Base-by-base conservation (phyloP, 2,797 vertebrate species). In the Schizopygopsis pylzovi region DNA sequence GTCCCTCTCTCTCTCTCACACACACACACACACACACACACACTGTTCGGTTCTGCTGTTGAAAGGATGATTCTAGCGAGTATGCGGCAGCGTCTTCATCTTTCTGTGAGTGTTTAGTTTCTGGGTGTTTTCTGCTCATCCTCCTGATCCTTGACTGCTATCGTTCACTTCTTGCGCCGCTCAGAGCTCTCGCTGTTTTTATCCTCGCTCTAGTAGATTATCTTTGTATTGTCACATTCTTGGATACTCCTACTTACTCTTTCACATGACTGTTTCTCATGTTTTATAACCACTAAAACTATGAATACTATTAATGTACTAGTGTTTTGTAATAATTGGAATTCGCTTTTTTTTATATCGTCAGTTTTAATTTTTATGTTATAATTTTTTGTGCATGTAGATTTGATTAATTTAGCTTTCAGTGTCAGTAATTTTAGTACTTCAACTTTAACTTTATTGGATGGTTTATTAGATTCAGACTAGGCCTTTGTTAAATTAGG, bases 21-120 rank as follows among this genome's bases (percentile, higher is more conserved):
- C 28, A 33, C 28, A 2, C 28, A 75, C 37, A 28, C 83, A 49
- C 79, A 56, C 59, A 65, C 4, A 33, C 43, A 8, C 33, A 79
- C 28, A 5, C 37, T 15, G 47, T 25, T 54, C 6, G 4, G 5
- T 72, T 54, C 63, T 43, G 63, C 79, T 56, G 67, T 56, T 39
- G 63, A 80, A 41, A 88, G 77, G 79, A 92, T 89, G 79, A 91
- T 92, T 72, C 89, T 91, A 90, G 93, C 95, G 72, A 86, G 91
- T 93, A 93, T 95, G 86, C 73, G 94, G 94, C 87, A 83, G 67
- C 76, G 87, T 13, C 84, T 9, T 43, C 84, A n/a, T 33, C 88
- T 86, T 59, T 49, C 16, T n/a, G 9, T 67, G 39, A 28, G 45
- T 81, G 63, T 81, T 82, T 70, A 22, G 16, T 72, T 83, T 43